Evolutionary conservation across 2,797 vertebrate genomes (phyloP).

Genomic region (Otus scops): DNA sequence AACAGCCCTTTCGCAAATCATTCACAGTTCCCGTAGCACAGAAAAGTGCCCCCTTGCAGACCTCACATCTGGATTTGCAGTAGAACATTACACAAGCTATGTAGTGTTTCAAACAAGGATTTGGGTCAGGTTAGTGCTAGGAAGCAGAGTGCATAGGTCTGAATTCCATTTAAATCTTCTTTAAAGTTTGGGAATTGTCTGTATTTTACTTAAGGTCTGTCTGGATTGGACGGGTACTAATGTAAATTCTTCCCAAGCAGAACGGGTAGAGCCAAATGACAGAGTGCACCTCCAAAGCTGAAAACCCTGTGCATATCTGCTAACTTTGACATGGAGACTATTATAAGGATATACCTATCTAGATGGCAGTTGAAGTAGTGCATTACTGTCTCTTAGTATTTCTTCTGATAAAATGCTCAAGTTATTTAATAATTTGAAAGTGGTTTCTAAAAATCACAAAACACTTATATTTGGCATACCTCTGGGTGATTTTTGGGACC

Average conservation of each 20-base stretch:
- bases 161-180: neutral
- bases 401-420: neutral
- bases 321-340: neutral
- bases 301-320: neutral
- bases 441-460: neutral
- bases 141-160: neutral
- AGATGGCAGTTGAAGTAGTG: neutral
- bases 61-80: neutral
- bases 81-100: neutral
- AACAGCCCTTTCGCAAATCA: neutral
- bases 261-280: neutral
- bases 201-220: neutral
- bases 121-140: neutral
- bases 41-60: neutral
- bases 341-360: neutral
- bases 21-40: neutral
- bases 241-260: neutral
- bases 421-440: neutral
- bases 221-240: neutral
- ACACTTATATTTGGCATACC: accelerated
- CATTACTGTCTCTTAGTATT: neutral
- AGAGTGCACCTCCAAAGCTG: neutral
- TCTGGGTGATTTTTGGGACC: neutral
- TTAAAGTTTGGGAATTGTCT: neutral
- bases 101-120: neutral